Conservation (phyloP, 2,888 invertebrate genomes). For the Allophyes oxyacanthae region DNA sequence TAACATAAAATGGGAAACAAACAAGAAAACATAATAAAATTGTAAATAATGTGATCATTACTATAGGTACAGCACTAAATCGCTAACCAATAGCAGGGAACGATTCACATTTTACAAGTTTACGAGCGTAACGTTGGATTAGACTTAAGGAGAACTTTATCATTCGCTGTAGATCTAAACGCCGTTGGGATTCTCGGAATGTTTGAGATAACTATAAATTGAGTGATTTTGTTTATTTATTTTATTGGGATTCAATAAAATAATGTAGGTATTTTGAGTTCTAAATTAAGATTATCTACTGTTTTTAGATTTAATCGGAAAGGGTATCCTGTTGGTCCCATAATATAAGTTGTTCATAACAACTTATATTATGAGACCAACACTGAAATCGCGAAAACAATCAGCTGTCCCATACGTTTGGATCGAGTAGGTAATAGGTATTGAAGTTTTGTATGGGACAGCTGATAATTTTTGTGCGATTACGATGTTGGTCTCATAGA, state of each 20-base stretch:
- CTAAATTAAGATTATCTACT: too few relatives aligned
- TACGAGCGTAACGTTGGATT: conserved; percentile 45
- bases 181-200: conserved; percentile 6
- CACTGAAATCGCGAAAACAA: too few relatives aligned
- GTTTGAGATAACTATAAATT: not conserved
- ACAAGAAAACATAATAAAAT: conserved; percentile 32
- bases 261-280: too few relatives aligned
- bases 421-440: too few relatives aligned
- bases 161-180: conserved; percentile 26
- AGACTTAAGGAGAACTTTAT: conserved; percentile 45
- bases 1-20: conserved; percentile 34
- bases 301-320: too few relatives aligned
- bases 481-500: too few relatives aligned
- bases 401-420: too few relatives aligned
- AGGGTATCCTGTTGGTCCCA: too few relatives aligned
- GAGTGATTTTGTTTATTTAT: not conserved
- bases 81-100: conserved; percentile 56
- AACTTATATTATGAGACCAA: too few relatives aligned
- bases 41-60: conserved; percentile 44
- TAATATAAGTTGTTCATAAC: too few relatives aligned
- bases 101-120: conserved; percentile 46
- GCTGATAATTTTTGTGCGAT: too few relatives aligned
- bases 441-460: too few relatives aligned
- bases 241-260: not conserved
- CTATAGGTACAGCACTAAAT: conserved; percentile 39